Percentiles rank a stretch among this genome's conserved stretches.
phyloP scores from a whole-genome alignment of 2,113 vertebrate species.

The Pitta sordida region DNA sequence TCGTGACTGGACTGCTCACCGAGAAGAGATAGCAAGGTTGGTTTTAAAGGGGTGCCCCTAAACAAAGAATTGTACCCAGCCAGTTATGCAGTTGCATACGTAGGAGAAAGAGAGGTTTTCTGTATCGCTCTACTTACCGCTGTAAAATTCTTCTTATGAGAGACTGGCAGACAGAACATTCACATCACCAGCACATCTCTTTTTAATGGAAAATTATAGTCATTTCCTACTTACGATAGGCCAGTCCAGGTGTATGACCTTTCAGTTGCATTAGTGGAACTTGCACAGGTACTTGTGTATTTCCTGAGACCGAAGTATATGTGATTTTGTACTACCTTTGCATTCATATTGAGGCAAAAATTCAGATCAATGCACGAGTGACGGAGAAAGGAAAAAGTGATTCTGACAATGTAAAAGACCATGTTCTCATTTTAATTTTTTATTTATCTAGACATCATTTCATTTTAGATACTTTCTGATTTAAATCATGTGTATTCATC shows the following conservation, averaged over 20 bases:
- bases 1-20: slow-evolving; percentile 96
- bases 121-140: background rate
- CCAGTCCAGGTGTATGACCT: background rate
- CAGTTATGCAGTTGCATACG: background rate
- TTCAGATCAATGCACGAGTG: background rate
- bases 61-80: background rate
- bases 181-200: background rate
- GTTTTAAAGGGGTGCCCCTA: background rate
- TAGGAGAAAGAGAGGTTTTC: background rate
- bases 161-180: background rate
- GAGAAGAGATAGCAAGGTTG: slow-evolving; percentile 98
- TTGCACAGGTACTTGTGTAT: background rate
- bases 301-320: background rate
- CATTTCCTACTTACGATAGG: background rate
- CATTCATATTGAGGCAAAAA: background rate
- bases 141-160: background rate
- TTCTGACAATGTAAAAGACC: background rate
- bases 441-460: background rate
- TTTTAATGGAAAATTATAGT: background rate
- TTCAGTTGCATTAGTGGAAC: background rate
- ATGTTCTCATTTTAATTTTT: background rate
- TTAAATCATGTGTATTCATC: background rate
- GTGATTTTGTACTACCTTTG: background rate
- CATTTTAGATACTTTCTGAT: background rate
- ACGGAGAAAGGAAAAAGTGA: background rate